Percentiles rank a stretch among this genome's conserved stretches.
These are phyloP conservation scores for Leptopilina myrica DNA, from an alignment of 2,888 invertebrate genomes.

Conservation along the genomic window DNA sequence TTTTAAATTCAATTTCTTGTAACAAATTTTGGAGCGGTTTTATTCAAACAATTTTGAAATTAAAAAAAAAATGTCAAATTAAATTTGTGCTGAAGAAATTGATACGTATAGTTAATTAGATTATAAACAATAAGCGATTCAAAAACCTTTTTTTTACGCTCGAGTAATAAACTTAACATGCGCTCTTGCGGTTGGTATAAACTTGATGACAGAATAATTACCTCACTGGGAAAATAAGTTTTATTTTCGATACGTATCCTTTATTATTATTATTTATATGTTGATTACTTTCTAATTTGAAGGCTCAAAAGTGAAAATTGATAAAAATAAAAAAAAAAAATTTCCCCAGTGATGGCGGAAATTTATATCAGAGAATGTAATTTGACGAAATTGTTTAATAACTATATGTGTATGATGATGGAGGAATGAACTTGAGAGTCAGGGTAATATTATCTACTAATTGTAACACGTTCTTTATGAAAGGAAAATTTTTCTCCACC, in stretches of 20 bases:
- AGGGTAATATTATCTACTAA: neutral
- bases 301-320: neutral
- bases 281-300: slow-evolving; percentile 27
- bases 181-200: neutral
- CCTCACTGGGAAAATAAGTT: neutral
- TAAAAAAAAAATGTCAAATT: neutral
- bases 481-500: neutral
- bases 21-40: too few relatives aligned
- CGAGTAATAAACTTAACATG: slow-evolving; percentile 7
- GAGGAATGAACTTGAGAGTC: neutral
- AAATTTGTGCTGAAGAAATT: neutral
- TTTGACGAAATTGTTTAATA: slow-evolving; percentile 1
- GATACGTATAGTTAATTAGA: neutral
- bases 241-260: slow-evolving; percentile 31
- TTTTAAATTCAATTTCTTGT: too few relatives aligned
- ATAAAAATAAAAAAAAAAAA: too few relatives aligned
- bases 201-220: slow-evolving; percentile 35
- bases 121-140: slow-evolving; percentile 26
- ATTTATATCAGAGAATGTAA: slow-evolving; percentile 5
- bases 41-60: too few relatives aligned
- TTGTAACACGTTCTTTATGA: neutral
- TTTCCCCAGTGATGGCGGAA: neutral
- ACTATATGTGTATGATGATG: neutral
- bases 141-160: neutral
- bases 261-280: neutral